Evolutionary conservation across 1,140 invertebrate genomes (phyloP).

Genomic region (Zaprionus camerounensis): DNA sequence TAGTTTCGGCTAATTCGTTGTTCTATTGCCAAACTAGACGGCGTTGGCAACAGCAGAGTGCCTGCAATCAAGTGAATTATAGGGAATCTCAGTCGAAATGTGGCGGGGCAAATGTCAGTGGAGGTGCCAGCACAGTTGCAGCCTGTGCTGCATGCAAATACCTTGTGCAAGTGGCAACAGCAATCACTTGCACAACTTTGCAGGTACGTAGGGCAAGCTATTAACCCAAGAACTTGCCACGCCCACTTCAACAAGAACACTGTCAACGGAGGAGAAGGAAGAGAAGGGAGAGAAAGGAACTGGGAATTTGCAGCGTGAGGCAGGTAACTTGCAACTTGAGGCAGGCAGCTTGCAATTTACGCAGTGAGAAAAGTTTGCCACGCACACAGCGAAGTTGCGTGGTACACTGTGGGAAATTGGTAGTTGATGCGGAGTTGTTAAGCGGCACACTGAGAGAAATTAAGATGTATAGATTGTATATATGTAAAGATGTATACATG

Average conservation of each 20-base stretch:
- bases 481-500: too few relatives aligned
- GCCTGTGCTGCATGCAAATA: neutral
- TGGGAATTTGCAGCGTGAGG: neutral
- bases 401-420: neutral
- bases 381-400: neutral
- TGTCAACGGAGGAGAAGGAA: neutral
- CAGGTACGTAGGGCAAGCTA: neutral
- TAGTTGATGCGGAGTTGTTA: accelerated
- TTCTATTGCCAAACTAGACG: slow-evolving; percentile 9
- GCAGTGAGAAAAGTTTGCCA: neutral
- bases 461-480: too few relatives aligned
- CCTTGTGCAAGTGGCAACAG: neutral
- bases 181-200: neutral
- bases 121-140: neutral
- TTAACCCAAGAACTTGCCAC: neutral
- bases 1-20: neutral
- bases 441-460: too few relatives aligned
- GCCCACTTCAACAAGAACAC: neutral
- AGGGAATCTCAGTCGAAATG: neutral
- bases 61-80: neutral
- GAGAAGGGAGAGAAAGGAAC: neutral
- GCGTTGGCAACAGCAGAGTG: neutral
- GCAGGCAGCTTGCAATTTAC: neutral
- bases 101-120: slow-evolving; percentile 5
- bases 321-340: neutral